These are phyloP conservation scores for Leucoma salicis DNA, from an alignment of 2,888 invertebrate genomes.

Conservation along the genomic window DNA sequence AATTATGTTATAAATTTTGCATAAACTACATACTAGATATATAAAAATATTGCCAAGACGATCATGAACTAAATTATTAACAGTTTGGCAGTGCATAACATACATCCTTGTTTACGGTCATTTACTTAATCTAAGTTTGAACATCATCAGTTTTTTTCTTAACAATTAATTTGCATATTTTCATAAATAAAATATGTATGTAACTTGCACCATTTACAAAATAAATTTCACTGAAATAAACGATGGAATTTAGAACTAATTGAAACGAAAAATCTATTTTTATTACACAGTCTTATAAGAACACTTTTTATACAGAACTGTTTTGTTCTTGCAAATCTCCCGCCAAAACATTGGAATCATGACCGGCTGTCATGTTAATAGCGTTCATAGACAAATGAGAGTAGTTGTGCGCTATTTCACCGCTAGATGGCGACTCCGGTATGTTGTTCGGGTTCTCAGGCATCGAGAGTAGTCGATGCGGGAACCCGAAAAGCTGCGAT, in stretches of 20 bases:
- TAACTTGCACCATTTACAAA: constrained; percentile 49
- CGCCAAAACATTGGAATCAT: constrained; percentile 73
- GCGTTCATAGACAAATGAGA: constrained; percentile 69
- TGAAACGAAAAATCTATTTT: constrained; percentile 16
- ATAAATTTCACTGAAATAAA: constrained; percentile 46
- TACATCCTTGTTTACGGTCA: constrained; percentile 52
- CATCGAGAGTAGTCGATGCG: constrained; percentile 87
- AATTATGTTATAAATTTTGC: constrained; percentile 41
- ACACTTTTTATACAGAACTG: constrained; percentile 64
- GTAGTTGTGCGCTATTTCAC: constrained; percentile 76
- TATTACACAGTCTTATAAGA: constrained; percentile 27
- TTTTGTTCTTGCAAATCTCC: constrained; percentile 64
- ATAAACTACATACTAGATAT: constrained; percentile 14
- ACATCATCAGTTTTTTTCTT: constrained; percentile 77
- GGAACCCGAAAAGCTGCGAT: constrained; percentile 95
- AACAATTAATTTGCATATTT: constrained; percentile 22
- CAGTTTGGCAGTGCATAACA: constrained; percentile 38
- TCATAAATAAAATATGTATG: constrained; percentile 39
- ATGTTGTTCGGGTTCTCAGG: constrained; percentile 82
- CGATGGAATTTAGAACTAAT: not conserved
- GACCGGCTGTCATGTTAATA: constrained; percentile 80
- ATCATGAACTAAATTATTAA: constrained; percentile 30
- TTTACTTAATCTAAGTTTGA: constrained; percentile 72
- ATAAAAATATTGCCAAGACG: constrained; percentile 29
- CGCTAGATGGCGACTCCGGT: constrained; percentile 72